These are phyloP conservation scores for Alosa alosa DNA, from an alignment of 2,113 vertebrate genomes.

Conservation along the genomic window DNA sequence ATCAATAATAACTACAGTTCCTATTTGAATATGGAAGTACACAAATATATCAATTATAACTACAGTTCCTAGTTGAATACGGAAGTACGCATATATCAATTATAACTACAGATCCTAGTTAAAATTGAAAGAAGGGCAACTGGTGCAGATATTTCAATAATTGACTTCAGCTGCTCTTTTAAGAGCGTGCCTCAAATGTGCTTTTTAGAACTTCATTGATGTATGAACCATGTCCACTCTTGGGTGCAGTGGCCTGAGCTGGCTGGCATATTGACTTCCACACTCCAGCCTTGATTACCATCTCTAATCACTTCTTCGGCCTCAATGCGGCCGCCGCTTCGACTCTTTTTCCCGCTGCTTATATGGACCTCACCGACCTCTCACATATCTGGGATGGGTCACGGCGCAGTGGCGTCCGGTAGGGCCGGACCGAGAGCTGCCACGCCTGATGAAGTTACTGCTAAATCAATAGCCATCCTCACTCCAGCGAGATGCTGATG, in stretches of 20 bases:
- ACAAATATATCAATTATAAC: too few species aligned
- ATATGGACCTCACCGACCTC: not conserved
- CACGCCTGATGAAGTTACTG: not conserved
- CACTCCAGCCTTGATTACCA: not conserved
- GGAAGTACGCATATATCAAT: too few species aligned
- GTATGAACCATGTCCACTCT: not conserved
- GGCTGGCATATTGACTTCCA: not conserved
- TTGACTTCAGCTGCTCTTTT: not conserved
- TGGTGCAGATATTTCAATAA: not conserved
- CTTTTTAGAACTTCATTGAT: not conserved
- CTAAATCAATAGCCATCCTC: constrained; percentile 15
- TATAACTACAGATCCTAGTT: too few species aligned
- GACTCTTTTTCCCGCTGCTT: not conserved
- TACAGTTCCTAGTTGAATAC: too few species aligned
- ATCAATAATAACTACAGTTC: too few species aligned
- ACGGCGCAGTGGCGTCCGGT: not conserved
- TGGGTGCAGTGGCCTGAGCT: not conserved
- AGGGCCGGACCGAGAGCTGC: not conserved
- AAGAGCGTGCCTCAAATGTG: not conserved
- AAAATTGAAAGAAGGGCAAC: too few species aligned
- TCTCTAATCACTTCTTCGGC: not conserved
- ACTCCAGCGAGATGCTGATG: not conserved
- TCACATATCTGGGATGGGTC: not conserved
- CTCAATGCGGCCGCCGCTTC: not conserved
- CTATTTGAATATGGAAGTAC: too few species aligned